Evolutionary conservation across 1,140 invertebrate genomes (phyloP), one percentile per base, ranked within the genome.

Genomic region (Drosophila rhopaloa): DNA sequence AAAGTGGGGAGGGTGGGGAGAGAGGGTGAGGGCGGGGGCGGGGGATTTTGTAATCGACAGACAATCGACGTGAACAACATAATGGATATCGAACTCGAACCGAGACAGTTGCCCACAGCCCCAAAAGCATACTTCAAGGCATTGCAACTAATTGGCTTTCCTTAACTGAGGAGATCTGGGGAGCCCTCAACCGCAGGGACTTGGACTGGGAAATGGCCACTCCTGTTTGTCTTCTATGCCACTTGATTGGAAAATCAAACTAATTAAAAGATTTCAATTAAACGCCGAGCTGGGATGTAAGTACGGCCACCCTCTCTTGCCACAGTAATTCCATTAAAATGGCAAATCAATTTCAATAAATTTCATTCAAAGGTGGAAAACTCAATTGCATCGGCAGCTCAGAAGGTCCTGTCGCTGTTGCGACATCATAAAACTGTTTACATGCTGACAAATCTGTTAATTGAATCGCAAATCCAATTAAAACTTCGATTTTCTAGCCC

Each of bases 391-490:
- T 50, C 8, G 62, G 43, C 44, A 48, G 67, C 66, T 53, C 57
- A 59, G 48, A 37, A 65, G 46, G 14, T 48, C 24, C 41, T 63
- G 57, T 44, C 55, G 56, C 58, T 43, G n/a, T 35, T 59, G 61
- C 70, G 60, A 51, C 81, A 58, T 86, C 82, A 80, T 85, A 85
- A 90, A 89, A 80, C 61, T 81, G 85, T 71, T 90, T 76, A 89
- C 74, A 84, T 81, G 77, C 86, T 90, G 85, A 91, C 84, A 91
- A 90, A 91, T 91, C 83, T 80, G 86, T 88, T 91, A 91, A 91
- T 91, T 91, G 86, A 90, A 88, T 91, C 84, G 74, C 85, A 90
- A 91, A 91, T 91, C 90, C 90, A 91, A 91, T 91, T 91, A 91
- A 91, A 91, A 91, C 83, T 90, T 91, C 59, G 83, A 78, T 82